Percentiles rank a stretch among this genome's conserved stretches.
phyloP scores from a whole-genome alignment of 2,113 vertebrate species.

The Herpetotheres cachinnans region DNA sequence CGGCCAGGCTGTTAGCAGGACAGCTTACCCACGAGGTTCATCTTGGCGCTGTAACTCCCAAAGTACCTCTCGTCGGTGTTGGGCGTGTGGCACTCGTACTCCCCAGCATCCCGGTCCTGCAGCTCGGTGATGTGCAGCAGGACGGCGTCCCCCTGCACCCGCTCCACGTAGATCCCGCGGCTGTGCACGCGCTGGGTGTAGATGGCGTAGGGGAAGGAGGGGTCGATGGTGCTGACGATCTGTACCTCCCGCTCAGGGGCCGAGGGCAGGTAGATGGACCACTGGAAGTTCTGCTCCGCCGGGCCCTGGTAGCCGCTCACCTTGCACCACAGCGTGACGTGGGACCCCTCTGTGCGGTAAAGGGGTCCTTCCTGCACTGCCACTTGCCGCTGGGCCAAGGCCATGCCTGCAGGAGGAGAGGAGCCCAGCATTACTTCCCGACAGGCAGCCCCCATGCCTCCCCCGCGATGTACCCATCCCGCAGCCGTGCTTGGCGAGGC shows the following conservation, averaged over 20 bases:
- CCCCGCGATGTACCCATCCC: rapidly evolving
- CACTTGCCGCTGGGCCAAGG: conserved; percentile 84
- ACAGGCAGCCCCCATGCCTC: rapidly evolving
- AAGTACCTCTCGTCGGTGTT: conserved; percentile 50
- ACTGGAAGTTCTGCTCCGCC: conserved; percentile 80
- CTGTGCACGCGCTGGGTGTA: conserved; percentile 83
- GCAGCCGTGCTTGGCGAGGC: rapidly evolving
- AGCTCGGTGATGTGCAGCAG: conserved; percentile 89
- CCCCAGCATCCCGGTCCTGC: conserved; percentile 82
- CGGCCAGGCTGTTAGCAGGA: rapidly evolving
- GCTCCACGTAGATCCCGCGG: conserved; percentile 89
- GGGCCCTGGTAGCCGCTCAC: conserved; percentile 78
- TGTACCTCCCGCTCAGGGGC: conserved; percentile 87
- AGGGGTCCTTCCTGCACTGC: conserved; percentile 86
- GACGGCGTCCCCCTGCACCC: conserved; percentile 78
- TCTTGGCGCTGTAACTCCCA: conserved; percentile 82
- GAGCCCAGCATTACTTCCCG: rapidly evolving
- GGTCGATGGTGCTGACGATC: conserved; percentile 89
- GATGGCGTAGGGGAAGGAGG: conserved; percentile 88
- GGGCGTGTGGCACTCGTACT: conserved; percentile 82
- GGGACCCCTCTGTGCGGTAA: conserved; percentile 84
- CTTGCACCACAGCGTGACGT: conserved; percentile 94
- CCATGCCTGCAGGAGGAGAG: conserved; percentile 59
- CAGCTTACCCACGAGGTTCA: conserved; percentile 87
- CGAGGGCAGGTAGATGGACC: conserved; percentile 89